phyloP scores from a whole-genome alignment of 2,888 invertebrate genomes.

The Azorinus chamasolen region DNA sequence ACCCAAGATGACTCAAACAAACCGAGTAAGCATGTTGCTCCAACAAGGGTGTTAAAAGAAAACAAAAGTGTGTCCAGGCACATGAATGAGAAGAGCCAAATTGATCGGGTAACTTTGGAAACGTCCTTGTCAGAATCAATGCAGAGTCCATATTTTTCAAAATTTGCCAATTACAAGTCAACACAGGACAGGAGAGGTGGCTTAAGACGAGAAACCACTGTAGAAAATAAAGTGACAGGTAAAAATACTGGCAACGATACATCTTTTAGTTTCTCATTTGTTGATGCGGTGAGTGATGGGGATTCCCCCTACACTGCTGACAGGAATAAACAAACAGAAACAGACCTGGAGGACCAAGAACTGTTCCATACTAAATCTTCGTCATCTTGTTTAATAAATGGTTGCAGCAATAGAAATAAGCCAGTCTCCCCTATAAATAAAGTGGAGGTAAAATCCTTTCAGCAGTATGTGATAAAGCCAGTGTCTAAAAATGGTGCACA shows the following conservation, averaged over 20 bases:
- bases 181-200: constrained; percentile 23
- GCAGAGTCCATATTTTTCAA: constrained; percentile 46
- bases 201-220: background rate
- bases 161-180: constrained; percentile 48
- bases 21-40: background rate
- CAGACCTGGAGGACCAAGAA: too few species aligned
- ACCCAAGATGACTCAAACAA: background rate
- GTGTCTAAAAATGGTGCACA: background rate
- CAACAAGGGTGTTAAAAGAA: background rate
- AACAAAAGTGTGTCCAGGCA: background rate
- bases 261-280: background rate
- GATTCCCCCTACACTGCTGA: too few species aligned
- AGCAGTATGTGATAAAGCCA: background rate
- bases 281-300: background rate
- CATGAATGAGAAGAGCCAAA: background rate
- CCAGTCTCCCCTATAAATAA: too few species aligned
- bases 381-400: too few species aligned
- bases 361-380: too few species aligned
- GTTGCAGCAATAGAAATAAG: too few species aligned
- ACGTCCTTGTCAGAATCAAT: background rate
- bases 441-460: background rate
- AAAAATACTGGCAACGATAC: too few species aligned
- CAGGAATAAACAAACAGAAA: too few species aligned
- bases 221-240: constrained; percentile 19
- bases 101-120: background rate